These are phyloP conservation scores for Lordiphosa clarofinis DNA, from an alignment of 1,140 invertebrate species.

Conservation along the genomic window DNA sequence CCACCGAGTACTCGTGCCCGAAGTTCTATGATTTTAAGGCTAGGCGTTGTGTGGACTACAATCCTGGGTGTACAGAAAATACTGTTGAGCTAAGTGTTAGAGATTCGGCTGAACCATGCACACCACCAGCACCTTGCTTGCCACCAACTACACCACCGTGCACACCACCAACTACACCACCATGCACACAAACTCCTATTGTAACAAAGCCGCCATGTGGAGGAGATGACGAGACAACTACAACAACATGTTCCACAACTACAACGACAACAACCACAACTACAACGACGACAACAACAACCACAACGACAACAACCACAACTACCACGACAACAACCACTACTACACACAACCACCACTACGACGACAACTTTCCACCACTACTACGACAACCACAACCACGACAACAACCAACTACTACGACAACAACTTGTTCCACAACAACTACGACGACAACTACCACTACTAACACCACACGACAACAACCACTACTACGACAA, in stretches of 20 bases:
- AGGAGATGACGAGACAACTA: slow-evolving; percentile 1
- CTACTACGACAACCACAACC: too few species aligned
- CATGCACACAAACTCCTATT: neutral
- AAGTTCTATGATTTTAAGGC: slow-evolving; percentile 47
- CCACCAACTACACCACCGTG: too few species aligned
- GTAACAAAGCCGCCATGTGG: neutral
- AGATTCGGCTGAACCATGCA: slow-evolving; percentile 21
- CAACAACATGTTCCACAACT: slow-evolving; percentile 1
- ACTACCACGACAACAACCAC: slow-evolving; percentile 8
- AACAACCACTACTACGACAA: slow-evolving; percentile 5
- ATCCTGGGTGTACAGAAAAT: slow-evolving; percentile 43
- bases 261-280: slow-evolving; percentile 3
- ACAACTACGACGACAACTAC: slow-evolving; percentile 5
- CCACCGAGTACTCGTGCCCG: slow-evolving; percentile 37
- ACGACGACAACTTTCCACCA: too few species aligned
- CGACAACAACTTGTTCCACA: slow-evolving; percentile 11
- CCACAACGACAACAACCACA: slow-evolving; percentile 13
- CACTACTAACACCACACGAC: too few species aligned
- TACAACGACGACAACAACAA: slow-evolving; percentile 11
- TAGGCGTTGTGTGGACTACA: slow-evolving; percentile 35
- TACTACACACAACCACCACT: neutral
- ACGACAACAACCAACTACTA: too few species aligned
- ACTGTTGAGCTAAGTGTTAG: neutral
- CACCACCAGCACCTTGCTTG: slow-evolving; percentile 19
- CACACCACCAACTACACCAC: neutral